These are phyloP conservation scores for Poecilia velifera DNA, from an alignment of 2,797 vertebrate species.

Conservation along the genomic window DNA sequence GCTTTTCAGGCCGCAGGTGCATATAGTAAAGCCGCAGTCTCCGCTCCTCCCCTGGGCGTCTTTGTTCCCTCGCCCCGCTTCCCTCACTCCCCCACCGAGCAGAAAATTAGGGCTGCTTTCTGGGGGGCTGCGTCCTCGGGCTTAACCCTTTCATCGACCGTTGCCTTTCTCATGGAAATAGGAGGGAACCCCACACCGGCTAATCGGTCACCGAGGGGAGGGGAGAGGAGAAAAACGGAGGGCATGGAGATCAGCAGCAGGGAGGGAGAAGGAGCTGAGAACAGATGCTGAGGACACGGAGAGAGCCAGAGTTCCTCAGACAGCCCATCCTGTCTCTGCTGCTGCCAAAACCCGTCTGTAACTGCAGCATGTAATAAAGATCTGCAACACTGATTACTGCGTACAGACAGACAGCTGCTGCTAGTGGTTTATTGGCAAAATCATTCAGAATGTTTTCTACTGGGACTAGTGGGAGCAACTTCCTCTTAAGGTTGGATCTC, in stretches of 20 bases:
- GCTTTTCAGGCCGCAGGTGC: constrained; percentile 87
- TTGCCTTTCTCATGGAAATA: constrained; percentile 85
- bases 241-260: constrained; percentile 42
- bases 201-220: constrained; percentile 82
- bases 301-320: background rate
- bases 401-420: background rate
- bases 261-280: constrained; percentile 17
- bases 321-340: background rate
- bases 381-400: background rate
- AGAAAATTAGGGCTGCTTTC: constrained; percentile 85
- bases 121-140: constrained; percentile 73
- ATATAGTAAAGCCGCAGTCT: constrained; percentile 83
- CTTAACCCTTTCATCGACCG: constrained; percentile 85
- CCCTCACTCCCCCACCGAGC: constrained; percentile 79
- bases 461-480: background rate
- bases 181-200: constrained; percentile 70
- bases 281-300: constrained; percentile 1
- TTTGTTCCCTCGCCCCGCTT: constrained; percentile 80
- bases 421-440: background rate
- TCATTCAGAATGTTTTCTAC: background rate
- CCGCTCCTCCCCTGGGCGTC: constrained; percentile 79
- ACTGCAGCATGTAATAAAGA: background rate
- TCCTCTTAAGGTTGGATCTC: background rate
- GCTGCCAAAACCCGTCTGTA: background rate
- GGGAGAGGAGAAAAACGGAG: constrained; percentile 48